These are phyloP conservation scores for Channa maculata DNA, from an alignment of 2,113 vertebrate genomes.

Conservation along the genomic window DNA sequence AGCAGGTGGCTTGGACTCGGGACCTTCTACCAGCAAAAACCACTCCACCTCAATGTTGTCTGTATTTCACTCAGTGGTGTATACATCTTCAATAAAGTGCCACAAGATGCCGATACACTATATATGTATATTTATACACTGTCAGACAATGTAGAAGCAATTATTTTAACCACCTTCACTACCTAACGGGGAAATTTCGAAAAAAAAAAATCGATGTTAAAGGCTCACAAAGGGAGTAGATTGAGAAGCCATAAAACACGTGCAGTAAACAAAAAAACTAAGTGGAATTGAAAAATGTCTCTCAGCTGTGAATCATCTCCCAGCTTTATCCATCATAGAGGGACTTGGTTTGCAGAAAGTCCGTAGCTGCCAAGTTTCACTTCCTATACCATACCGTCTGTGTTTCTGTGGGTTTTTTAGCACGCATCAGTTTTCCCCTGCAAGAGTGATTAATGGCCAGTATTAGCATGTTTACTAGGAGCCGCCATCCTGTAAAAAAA, in stretches of 20 bases:
- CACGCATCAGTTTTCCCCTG: conserved; percentile 5
- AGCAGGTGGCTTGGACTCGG: too few species aligned
- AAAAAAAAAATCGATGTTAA: not conserved
- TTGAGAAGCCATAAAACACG: not conserved
- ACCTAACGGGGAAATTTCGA: not conserved
- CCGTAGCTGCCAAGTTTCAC: conserved; percentile 57
- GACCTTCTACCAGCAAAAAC: too few species aligned
- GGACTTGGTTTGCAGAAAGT: conserved; percentile 20
- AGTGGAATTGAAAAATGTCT: conserved; percentile 15
- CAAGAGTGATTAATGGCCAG: conserved; percentile 38
- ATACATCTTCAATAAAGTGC: not conserved
- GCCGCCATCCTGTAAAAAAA: conserved; percentile 37
- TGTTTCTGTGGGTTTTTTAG: conserved; percentile 55
- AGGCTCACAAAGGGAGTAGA: not conserved
- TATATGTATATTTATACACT: not conserved
- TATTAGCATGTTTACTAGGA: conserved; percentile 69
- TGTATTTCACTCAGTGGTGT: not conserved
- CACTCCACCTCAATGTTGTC: too few species aligned
- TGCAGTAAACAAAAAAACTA: not conserved
- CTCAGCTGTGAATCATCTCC: conserved; percentile 6
- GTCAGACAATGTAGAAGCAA: not conserved
- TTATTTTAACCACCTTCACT: too few species aligned
- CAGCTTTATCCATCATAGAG: not conserved
- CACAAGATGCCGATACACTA: not conserved
- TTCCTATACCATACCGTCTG: conserved; percentile 53